phyloP scores from a whole-genome alignment of 1,140 invertebrate species.

The Macrocentrus cingulum region DNA sequence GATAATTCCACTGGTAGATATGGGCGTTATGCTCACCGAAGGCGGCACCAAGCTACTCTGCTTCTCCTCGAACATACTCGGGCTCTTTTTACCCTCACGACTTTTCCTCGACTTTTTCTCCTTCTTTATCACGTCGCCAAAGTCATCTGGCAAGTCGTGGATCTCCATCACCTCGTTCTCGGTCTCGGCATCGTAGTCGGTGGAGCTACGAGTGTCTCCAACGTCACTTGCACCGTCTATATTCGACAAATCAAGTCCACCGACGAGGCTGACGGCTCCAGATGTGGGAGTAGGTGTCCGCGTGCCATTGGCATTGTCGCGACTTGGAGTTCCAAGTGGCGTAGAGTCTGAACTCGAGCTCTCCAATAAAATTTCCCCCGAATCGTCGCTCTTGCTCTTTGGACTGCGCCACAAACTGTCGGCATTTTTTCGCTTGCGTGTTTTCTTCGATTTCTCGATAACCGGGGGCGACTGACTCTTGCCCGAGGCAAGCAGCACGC shows the following conservation, averaged over 20 bases:
- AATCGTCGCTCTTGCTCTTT: slow-evolving; percentile 58
- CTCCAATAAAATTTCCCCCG: slow-evolving; percentile 61
- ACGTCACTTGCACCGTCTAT: slow-evolving; percentile 65
- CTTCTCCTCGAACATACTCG: slow-evolving; percentile 61
- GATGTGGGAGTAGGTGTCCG: slow-evolving; percentile 62
- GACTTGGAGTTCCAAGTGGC: slow-evolving; percentile 62
- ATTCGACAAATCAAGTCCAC: slow-evolving; percentile 66
- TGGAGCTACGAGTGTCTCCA: slow-evolving; percentile 55
- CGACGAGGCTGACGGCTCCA: slow-evolving; percentile 59
- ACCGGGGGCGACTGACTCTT: slow-evolving; percentile 27
- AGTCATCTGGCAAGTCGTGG: slow-evolving; percentile 53
- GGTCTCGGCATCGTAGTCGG: slow-evolving; percentile 64
- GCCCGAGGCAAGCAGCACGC: slow-evolving; percentile 46
- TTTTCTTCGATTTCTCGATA: slow-evolving; percentile 42
- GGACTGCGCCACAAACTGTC: slow-evolving; percentile 61
- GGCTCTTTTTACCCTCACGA: slow-evolving; percentile 53
- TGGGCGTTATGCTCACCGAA: slow-evolving; percentile 79
- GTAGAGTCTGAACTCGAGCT: slow-evolving; percentile 70
- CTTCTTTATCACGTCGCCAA: slow-evolving; percentile 63
- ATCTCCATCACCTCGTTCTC: slow-evolving; percentile 58
- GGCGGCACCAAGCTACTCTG: slow-evolving; percentile 67
- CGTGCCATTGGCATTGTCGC: slow-evolving; percentile 59
- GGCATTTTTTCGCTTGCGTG: slow-evolving; percentile 55
- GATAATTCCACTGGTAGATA: slow-evolving; percentile 51
- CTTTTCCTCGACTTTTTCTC: slow-evolving; percentile 51